Percentiles rank a stretch among this genome's conserved stretches.
Evolutionary conservation across 2,113 vertebrate species (phyloP).

Genomic region (Cinclus cinclus): DNA sequence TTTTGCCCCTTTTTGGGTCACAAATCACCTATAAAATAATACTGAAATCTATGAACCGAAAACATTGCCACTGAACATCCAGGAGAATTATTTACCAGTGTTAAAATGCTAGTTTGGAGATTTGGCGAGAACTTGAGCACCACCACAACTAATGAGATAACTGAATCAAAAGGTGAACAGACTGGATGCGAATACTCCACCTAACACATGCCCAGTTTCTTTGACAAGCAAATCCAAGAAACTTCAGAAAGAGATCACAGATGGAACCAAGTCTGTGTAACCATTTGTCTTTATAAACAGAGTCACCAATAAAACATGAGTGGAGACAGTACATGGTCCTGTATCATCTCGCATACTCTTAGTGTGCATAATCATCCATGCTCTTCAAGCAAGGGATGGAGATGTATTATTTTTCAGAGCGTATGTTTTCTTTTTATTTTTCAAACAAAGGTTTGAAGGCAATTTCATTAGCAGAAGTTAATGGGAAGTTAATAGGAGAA

Average conservation of each 20-base stretch:
- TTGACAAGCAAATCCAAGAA: neutral
- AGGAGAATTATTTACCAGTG: neutral
- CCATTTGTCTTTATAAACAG: neutral
- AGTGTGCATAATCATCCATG: neutral
- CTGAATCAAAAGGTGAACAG: neutral
- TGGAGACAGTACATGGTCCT: neutral
- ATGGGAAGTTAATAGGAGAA: neutral
- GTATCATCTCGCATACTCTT: neutral
- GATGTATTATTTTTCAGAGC: neutral
- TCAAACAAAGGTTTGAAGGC: neutral
- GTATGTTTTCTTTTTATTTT: neutral
- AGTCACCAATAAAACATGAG: neutral
- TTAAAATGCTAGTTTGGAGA: neutral
- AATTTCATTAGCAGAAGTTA: neutral
- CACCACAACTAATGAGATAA: neutral
- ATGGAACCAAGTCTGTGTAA: neutral
- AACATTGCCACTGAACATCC: neutral
- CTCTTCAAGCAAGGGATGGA: neutral
- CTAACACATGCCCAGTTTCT: neutral
- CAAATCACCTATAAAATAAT: neutral
- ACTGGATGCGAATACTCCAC: neutral
- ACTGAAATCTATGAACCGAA: neutral
- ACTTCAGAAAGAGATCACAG: neutral
- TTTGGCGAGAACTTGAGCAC: neutral
- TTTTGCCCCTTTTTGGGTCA: neutral